These are phyloP conservation scores for Holocentrus rufus DNA, from an alignment of 2,797 vertebrate species.

Conservation along the genomic window DNA sequence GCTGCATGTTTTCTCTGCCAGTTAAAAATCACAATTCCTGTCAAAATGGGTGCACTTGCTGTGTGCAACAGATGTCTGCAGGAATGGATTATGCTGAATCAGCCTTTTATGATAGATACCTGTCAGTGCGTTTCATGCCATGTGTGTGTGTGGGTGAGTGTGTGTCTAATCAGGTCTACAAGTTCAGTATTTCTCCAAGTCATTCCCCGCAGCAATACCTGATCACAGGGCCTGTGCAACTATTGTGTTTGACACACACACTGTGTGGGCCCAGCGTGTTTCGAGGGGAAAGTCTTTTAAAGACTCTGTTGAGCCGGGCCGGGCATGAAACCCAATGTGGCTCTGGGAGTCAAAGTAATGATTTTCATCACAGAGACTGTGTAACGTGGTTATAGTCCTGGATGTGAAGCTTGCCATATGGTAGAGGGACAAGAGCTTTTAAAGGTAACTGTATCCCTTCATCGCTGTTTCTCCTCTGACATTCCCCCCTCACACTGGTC, in stretches of 20 bases:
- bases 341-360: slow-evolving; percentile 69
- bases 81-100: slow-evolving; percentile 42
- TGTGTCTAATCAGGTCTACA: slow-evolving; percentile 70
- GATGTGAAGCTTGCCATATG: slow-evolving; percentile 77
- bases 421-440: slow-evolving; percentile 78
- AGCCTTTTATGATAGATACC: slow-evolving; percentile 31
- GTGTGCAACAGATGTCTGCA: slow-evolving; percentile 8
- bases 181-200: slow-evolving; percentile 53
- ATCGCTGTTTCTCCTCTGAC: slow-evolving; percentile 74
- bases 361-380: slow-evolving; percentile 75
- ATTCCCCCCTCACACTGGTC: slow-evolving; percentile 63
- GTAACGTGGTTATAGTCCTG: slow-evolving; percentile 74
- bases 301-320: slow-evolving; percentile 48
- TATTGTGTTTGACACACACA: slow-evolving; percentile 87
- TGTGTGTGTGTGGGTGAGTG: slow-evolving; percentile 1
- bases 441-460: slow-evolving; percentile 82
- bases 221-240: slow-evolving; percentile 83
- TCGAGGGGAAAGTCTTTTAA: slow-evolving; percentile 61
- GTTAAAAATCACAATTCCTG: slow-evolving; percentile 50
- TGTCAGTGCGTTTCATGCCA: neutral
- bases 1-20: slow-evolving; percentile 38
- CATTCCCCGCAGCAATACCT: slow-evolving; percentile 67
- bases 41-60: slow-evolving; percentile 44
- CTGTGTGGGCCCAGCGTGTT: slow-evolving; percentile 68
- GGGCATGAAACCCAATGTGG: slow-evolving; percentile 70